Evolutionary conservation across 2,888 invertebrate genomes (phyloP), one percentile per base, ranked within the genome.

Genomic region (Morpho deidamia): DNA sequence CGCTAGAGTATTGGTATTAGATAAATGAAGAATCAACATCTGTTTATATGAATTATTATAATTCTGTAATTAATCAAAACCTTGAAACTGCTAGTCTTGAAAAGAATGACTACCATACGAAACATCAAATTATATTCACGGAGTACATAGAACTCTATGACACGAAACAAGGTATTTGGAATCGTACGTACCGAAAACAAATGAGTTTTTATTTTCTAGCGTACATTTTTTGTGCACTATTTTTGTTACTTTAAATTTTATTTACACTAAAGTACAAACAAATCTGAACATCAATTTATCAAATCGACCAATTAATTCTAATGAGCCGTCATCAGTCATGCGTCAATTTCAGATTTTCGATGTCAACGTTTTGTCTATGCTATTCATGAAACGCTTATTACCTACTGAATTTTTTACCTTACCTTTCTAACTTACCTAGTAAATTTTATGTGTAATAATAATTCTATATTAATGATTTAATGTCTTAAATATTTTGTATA

Each of bases 1-100:
- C n/a, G n/a, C n/a, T n/a, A n/a, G n/a, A 23, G 23, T 23, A 5
- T 23, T 23, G 5, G 23, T 23, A 86, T 84, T 83, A 80, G 74
- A 79, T 80, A 78, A 78, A 77, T 69, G 72, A 70, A 71, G 67
- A 71, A 69, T 71, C 71, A 79, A 75, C 74, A 70, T 63, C 52
- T 46, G 70, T 72, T 63, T 62, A 58, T 60, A 78, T 73, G 74
- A 83, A 82, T 80, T 71, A 78, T 66, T 70, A 68, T 67, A 75
- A 66, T 70, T 63, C 69, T 55, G 69, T 56, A 73, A 72, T 68
- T 71, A 67, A 74, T 73, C 76, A 71, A 75, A 85, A 83, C 88
- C 85, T 87, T 88, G 86, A 78, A 67, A 71, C 68, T 69, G 63
- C 69, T 74, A 72, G 71, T 67, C 64, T 63, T 65, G 65, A 70